Base-by-base conservation (phyloP, 2,113 vertebrate species). In the Columba livia region DNA sequence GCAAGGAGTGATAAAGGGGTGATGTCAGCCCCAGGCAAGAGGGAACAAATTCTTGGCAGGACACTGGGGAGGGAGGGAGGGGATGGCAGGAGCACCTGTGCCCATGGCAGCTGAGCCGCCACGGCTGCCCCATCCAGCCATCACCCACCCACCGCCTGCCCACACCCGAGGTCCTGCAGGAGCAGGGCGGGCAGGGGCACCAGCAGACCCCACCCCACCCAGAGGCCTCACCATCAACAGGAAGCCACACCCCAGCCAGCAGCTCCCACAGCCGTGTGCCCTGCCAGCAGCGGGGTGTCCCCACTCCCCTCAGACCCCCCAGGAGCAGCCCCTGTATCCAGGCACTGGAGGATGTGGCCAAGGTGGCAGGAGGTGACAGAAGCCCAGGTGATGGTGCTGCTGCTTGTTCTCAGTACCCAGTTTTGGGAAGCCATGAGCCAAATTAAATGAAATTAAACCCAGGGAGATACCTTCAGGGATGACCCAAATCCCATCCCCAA, bases 41-140 rank as follows among this genome's bases (percentile, higher is more conserved):
- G 71, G 69, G 90, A 95, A 91, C 75, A 95, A 93, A 96, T 93
- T 90, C 91, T 93, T 96, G 93, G 82, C 94, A 96, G 60, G 50
- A 56, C 12, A 15, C 32, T 53, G 32, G 11, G 25, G 40, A 87
- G 78, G 25, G 40, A 87, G 78, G 81, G 81, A 94, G 57, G 64
- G 29, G 47, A 91, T 2, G 1, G 40, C n/a, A 36, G 58, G 31
- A 82, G 64, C 79, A 62, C 67, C 70, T 86, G 85, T 70, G 79
- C 58, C 73, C 5, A 1, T 2, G 17, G 62, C 87, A 88, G 89
- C 85, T 91, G 87, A 66, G 38, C 71, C 0, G 0, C 16, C 23
- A 13, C 5, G 5, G 42, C 50, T 14, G 5, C 40, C 32, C 21
- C 6, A 4, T 36, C 36, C 32, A 34, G 15, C 47, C 57, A 36